These are phyloP conservation scores for Pentalonia nigronervosa DNA, from an alignment of 1,140 invertebrate genomes.

Conservation along the genomic window DNA sequence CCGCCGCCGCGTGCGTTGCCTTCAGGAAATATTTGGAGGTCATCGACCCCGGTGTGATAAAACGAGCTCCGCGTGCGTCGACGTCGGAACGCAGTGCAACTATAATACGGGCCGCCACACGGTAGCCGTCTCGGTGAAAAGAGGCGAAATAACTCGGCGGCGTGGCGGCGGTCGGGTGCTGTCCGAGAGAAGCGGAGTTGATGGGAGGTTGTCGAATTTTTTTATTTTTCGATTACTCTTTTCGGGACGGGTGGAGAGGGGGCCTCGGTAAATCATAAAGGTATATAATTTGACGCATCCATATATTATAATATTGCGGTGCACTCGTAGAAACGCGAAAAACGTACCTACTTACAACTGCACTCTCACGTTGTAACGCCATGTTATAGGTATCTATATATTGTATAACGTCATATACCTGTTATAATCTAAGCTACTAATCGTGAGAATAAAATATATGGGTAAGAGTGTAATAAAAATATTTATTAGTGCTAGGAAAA, in stretches of 20 bases:
- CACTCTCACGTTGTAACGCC: not conserved
- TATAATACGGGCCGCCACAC: not conserved
- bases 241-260: not conserved
- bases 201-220: not conserved
- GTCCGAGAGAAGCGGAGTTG: not conserved
- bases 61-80: conserved; percentile 6
- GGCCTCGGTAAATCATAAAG: not conserved
- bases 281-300: not conserved
- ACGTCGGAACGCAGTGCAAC: not conserved
- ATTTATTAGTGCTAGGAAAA: not conserved
- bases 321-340: not conserved
- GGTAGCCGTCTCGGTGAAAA: not conserved
- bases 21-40: conserved; percentile 46
- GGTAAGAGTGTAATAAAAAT: not conserved
- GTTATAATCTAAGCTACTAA: not conserved
- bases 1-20: conserved; percentile 13
- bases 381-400: not conserved
- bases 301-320: not conserved
- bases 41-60: conserved; percentile 35
- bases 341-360: not conserved
- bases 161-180: not conserved
- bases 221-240: conserved; percentile 19
- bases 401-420: not conserved
- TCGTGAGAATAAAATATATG: not conserved
- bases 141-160: not conserved